phyloP scores from a whole-genome alignment of 2,888 invertebrate genomes.

The Stictocephala bisonia region DNA sequence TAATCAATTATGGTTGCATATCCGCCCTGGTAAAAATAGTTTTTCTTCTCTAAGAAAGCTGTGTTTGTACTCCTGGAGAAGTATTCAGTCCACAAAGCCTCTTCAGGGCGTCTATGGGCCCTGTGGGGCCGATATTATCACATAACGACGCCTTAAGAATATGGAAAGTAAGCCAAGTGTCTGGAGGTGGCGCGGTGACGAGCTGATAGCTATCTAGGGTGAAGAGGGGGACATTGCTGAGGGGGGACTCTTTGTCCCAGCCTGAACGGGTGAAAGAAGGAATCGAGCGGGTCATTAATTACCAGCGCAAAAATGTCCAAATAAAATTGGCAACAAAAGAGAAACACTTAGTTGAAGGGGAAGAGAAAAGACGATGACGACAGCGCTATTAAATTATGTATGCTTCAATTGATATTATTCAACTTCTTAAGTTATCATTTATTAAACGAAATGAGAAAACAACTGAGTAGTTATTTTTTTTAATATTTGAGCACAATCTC shows the following conservation, averaged over 20 bases:
- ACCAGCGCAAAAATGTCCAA: slow-evolving; percentile 32
- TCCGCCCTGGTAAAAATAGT: too few species aligned
- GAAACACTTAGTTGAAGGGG: background rate
- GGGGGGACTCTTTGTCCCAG: slow-evolving; percentile 30
- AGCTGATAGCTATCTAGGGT: too few species aligned
- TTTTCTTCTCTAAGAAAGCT: too few species aligned
- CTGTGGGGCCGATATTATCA: too few species aligned
- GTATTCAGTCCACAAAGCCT: too few species aligned
- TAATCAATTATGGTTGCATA: too few species aligned
- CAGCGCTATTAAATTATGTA: slow-evolving; percentile 15
- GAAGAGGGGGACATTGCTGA: too few species aligned
- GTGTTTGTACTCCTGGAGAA: too few species aligned
- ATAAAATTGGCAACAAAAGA: slow-evolving; percentile 33
- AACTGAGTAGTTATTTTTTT: too few species aligned
- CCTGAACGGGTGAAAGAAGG: slow-evolving; percentile 24
- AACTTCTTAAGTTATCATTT: background rate
- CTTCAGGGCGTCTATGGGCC: too few species aligned
- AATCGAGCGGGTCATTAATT: slow-evolving; percentile 42
- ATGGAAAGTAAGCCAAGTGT: background rate
- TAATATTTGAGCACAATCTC: too few species aligned
- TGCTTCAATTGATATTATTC: background rate
- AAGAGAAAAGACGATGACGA: slow-evolving; percentile 4
- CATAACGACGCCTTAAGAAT: slow-evolving; percentile 14
- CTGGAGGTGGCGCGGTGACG: background rate
- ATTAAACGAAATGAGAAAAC: background rate